These are phyloP conservation scores for Chalcis sispes DNA, from an alignment of 2,888 invertebrate genomes.

Conservation along the genomic window DNA sequence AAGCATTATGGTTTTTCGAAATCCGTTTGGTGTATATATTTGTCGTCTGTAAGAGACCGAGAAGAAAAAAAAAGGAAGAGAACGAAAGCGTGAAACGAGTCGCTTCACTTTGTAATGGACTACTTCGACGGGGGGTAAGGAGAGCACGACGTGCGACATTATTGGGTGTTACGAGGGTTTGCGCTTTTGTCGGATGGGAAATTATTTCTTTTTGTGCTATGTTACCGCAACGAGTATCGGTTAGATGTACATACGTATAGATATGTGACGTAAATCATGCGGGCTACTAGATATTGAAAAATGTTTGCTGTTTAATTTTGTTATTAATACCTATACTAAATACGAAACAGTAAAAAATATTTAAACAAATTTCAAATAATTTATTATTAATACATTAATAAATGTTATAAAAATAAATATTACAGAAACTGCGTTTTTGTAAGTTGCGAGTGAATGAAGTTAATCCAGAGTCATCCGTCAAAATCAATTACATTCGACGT, in stretches of 20 bases:
- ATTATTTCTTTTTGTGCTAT: conserved; percentile 32
- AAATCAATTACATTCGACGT: too few species aligned
- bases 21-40: neutral
- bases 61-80: neutral
- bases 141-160: conserved; percentile 26
- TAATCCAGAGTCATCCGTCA: neutral
- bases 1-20: conserved; percentile 47
- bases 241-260: neutral
- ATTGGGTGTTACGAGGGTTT: conserved; percentile 28
- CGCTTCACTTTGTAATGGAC: conserved; percentile 39
- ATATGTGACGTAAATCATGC: neutral
- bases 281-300: conserved; percentile 14
- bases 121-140: conserved; percentile 17
- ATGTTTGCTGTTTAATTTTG: too few species aligned
- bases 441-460: too few species aligned
- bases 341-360: too few species aligned
- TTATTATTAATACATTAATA: too few species aligned
- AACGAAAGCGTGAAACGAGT: neutral
- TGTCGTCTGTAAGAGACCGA: neutral
- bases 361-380: too few species aligned
- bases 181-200: conserved; percentile 30
- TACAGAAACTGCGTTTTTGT: too few species aligned
- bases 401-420: too few species aligned
- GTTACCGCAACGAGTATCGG: neutral
- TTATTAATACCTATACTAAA: too few species aligned